Base-by-base conservation (phyloP, 2,888 invertebrate species). In the Disparrhopalites patrizii region DNA sequence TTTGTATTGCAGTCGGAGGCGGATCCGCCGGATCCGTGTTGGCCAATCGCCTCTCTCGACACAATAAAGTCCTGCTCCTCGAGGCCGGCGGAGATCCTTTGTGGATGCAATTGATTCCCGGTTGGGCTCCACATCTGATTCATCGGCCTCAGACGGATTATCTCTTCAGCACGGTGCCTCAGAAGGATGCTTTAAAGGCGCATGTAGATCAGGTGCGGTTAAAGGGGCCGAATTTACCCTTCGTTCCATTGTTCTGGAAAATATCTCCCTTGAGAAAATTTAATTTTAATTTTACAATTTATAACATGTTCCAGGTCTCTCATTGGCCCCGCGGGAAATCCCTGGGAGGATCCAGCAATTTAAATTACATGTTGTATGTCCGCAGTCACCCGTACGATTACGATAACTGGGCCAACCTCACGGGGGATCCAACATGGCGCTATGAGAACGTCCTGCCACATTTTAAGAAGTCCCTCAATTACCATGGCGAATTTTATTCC, bases 101-200 rank as follows among this genome's bases (percentile, higher is more conserved):
- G 47, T 65, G 40, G 38, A 62, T 65, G n/a, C 70, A 69, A 8
- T 57, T 15, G 28, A 66, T 72, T 30, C 74, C 74, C 3, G 61
- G 66, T 0, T 55, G 62, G 23, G 50, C 57, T 10, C n/a, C 50
- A 0, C 84, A 87, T 0, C 77, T 87, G 67, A 77, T 89, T 47
- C 88, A 88, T 71, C 79, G 82, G 28, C 85, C 88, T 0, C 72
- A 81, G 4, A 85, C 85, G 72, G 89, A 90, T 77, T 91, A 90
- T 90, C 81, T 84, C 71, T 87, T 85, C 79, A 78, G 81, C 68
- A 89, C 88, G 1, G 82, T 82, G 3, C 83, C 87, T 10, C 90
- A 90, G 77, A 75, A 81, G 18, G 69, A 82, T 78, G 84, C 86
- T 43, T 88, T 87, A 77, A n/a, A 50, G 7, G 57, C 23, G 3